A percentile compares a stretch with the other conserved stretches of the same genome.
Evolutionary conservation across 2,797 vertebrate genomes (phyloP).

Genomic region (Loriculus beryllinus): DNA sequence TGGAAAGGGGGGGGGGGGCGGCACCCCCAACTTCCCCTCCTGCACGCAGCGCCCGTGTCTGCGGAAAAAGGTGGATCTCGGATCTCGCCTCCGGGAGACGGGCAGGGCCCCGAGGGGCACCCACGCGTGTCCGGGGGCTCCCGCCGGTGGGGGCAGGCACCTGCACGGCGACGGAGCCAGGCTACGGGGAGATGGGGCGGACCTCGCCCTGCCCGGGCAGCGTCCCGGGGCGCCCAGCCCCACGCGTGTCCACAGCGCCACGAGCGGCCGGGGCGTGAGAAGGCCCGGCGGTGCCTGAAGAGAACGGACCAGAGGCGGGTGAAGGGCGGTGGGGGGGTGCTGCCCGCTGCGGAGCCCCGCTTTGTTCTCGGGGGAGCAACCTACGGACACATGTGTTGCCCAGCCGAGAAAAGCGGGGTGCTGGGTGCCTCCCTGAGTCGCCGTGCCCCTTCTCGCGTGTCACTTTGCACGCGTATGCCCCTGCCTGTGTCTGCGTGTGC

Average conservation of each 20-base stretch:
- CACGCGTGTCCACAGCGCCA: conserved; percentile 7
- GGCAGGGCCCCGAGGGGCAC: neutral
- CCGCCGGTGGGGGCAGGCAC: neutral
- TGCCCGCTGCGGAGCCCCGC: neutral
- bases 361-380: neutral
- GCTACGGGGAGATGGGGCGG: neutral
- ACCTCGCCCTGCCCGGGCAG: neutral
- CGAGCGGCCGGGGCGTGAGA: neutral
- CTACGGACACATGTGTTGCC: neutral
- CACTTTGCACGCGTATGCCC: neutral
- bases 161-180: neutral
- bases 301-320: neutral
- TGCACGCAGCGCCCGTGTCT: conserved; percentile 55
- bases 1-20: neutral
- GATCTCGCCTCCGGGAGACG: conserved; percentile 10
- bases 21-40: conserved; percentile 10
- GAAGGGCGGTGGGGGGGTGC: neutral
- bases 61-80: conserved; percentile 74
- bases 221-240: neutral
- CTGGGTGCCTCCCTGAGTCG: neutral
- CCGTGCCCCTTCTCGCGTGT: neutral
- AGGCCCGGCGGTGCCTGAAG: neutral
- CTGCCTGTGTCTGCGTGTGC: neutral
- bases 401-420: neutral
- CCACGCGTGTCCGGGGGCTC: neutral